Evolutionary conservation across 37 sponge, comb jelly and placozoan species (phyloP).

Genomic region (Oopsacas minuta): DNA sequence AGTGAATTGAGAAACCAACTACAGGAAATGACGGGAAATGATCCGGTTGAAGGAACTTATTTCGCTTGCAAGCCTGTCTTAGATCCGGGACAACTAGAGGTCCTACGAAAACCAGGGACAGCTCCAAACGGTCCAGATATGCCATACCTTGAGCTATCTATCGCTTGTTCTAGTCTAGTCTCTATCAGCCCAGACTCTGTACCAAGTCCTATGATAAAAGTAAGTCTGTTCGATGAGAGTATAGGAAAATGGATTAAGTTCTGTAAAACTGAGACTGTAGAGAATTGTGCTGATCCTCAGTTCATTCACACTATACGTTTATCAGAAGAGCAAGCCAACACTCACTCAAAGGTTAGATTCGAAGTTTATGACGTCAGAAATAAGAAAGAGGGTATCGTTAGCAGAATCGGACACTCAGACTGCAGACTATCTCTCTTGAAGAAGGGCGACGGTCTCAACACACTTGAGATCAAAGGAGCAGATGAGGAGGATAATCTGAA

Average conservation of each 20-base stretch:
- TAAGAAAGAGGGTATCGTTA: conserved; percentile 3
- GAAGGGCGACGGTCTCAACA: neutral
- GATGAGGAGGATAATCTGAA: conserved; percentile 15
- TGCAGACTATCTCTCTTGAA: neutral
- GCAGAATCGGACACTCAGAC: neutral
- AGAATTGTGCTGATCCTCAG: neutral
- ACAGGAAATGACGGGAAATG: conserved; percentile 48
- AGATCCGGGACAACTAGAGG: neutral
- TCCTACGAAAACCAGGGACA: neutral
- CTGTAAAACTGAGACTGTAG: neutral
- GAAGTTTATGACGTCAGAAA: conserved; percentile 17
- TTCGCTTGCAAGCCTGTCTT: neutral
- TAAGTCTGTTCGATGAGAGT: conserved; percentile 10
- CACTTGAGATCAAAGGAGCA: neutral
- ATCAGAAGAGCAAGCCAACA: neutral
- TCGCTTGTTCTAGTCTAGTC: neutral
- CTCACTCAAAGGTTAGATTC: neutral
- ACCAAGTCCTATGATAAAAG: conserved; percentile 3
- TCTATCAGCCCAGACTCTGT: neutral
- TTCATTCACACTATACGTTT: neutral
- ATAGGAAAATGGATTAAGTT: neutral
- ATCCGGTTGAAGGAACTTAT: conserved; percentile 3
- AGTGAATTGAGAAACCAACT: conserved; percentile 51
- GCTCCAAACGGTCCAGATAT: neutral
- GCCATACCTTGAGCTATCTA: neutral